Evolutionary conservation across 2,888 invertebrate species (phyloP), one percentile per base, ranked within the genome.

Genomic region (Pristionchus arcanus): DNA sequence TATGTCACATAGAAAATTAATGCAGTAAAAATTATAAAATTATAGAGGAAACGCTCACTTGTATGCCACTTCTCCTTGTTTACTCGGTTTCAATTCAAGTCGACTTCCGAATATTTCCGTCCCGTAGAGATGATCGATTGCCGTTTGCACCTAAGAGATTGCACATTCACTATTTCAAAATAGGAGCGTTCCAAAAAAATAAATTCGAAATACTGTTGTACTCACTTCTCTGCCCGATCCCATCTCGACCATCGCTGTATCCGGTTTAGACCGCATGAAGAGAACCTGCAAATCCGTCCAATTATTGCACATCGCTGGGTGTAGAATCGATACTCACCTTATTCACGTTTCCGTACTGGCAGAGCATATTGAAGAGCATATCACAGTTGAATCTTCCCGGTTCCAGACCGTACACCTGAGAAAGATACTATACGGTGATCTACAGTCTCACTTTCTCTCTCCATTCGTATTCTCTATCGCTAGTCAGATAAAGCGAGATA

Each of bases 171-270:
- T 28, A 25, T 28, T 3, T 25, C 28, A 66, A n/a, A 28, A 28
- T 1, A 28, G 9, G 2, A 25, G 34, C 68, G 34, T 71, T 34
- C 21, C 34, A 37, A 11, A 55, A 11, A 55, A 21, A 55, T 55
- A 16, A 21, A 5, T 55, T 85, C n/a, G n/a, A n/a, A 49, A 66
- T n/a, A 25, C 5, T 21, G 31, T 31, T 84, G 0, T 59, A 85
- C 89, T 83, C 11, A 98, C 98, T 19, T 98, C 97, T 90, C 97
- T 97, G 25, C 97, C 97, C 96, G 98, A 98, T 16, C 98, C 98
- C 98, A 99, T 98, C 96, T 99, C 98, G 89, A 99, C 97, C 99
- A 99, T 99, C 83, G 98, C 98, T 90, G 98, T 98, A 92, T 99
- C 99, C 95, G 98, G 98, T 96, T 99, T 99, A 91, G 98, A 98